These are phyloP conservation scores for Daubentonia madagascariensis DNA, from an alignment of 2,113 vertebrate species.

Conservation along the genomic window DNA sequence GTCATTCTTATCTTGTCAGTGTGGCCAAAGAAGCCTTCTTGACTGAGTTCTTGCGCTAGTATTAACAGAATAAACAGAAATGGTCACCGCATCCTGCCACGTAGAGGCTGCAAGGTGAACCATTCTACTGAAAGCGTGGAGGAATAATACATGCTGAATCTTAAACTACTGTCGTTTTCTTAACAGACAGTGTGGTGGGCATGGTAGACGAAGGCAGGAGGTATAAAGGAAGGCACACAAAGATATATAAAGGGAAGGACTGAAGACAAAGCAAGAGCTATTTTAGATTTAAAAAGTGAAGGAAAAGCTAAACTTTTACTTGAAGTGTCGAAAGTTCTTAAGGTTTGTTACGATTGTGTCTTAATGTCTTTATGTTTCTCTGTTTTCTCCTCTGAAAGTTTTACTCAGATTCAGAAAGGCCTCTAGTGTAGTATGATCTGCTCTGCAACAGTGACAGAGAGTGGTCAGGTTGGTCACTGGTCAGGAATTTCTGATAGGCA, in stretches of 20 bases:
- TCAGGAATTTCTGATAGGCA: not conserved
- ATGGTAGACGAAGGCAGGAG: not conserved
- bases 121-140: not conserved
- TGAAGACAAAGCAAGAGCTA: not conserved
- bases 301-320: not conserved
- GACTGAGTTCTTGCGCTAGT: not conserved
- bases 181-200: not conserved
- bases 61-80: not conserved
- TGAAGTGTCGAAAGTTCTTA: not conserved
- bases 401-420: not conserved
- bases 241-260: not conserved
- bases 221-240: not conserved
- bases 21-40: not conserved
- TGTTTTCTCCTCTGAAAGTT: not conserved
- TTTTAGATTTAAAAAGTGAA: not conserved
- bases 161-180: not conserved
- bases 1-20: not conserved
- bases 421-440: not conserved
- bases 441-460: not conserved
- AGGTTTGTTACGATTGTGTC: not conserved
- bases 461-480: not conserved
- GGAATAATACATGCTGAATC: not conserved
- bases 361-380: not conserved
- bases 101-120: not conserved
- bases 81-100: not conserved